phyloP scores from a whole-genome alignment of 2,797 vertebrate genomes.

The Propithecus deckenii region DNA sequence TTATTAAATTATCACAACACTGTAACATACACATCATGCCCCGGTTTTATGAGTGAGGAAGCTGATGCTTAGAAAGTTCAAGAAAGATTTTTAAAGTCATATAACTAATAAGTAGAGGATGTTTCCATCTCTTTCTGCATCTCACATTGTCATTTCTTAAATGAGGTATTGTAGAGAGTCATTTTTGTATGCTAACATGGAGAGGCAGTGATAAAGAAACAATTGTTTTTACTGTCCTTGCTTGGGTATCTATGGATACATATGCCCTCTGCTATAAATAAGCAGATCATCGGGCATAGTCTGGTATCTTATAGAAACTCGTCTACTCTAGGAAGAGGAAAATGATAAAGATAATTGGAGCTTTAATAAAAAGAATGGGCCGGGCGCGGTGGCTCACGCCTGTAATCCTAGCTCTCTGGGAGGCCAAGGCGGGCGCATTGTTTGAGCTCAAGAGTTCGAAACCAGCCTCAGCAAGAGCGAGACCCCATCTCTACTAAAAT shows the following conservation, averaged over 20 bases:
- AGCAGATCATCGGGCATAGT: not conserved
- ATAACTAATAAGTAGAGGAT: not conserved
- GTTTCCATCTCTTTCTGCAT: not conserved
- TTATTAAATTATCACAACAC: not conserved
- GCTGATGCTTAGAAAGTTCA: not conserved
- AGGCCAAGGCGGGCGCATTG: no score
- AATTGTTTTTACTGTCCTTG: not conserved
- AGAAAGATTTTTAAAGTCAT: constrained; percentile 17
- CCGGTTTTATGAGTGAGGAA: not conserved
- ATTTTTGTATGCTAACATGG: not conserved
- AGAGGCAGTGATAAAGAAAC: not conserved
- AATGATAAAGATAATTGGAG: not conserved
- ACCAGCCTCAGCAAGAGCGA: no score
- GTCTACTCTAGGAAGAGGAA: not conserved
- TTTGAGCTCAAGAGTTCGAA: no score
- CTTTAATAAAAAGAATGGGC: not conserved
- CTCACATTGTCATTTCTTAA: not conserved
- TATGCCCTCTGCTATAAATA: not conserved
- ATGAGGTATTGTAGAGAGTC: not conserved
- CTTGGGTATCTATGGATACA: not conserved
- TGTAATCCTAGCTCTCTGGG: no score
- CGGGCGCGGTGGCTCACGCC: no score
- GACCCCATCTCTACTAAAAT: no score
- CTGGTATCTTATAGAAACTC: not conserved
- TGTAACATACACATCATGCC: not conserved